phyloP scores from a whole-genome alignment of 2,113 vertebrate species.

The Pholis gunnellus region DNA sequence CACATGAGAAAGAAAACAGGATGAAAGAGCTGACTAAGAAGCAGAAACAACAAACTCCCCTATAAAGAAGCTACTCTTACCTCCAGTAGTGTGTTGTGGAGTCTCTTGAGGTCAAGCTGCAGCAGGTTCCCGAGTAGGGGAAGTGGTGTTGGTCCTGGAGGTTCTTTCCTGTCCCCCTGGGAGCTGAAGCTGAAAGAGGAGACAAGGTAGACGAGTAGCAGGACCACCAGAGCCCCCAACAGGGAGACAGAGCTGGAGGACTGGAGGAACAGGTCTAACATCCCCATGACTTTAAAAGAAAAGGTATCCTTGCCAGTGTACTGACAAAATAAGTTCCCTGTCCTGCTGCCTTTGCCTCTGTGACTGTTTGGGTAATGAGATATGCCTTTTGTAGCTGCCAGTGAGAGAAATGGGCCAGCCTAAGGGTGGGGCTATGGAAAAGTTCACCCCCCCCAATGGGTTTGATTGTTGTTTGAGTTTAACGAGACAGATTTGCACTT shows the following conservation, averaged over 20 bases:
- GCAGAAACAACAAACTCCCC: neutral
- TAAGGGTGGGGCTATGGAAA: neutral
- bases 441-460: too few relatives aligned
- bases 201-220: slow-evolving; percentile 22
- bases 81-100: slow-evolving; percentile 10
- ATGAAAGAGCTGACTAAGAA: neutral
- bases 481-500: too few relatives aligned
- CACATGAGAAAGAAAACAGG: neutral
- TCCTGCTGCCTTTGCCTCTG: neutral
- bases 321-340: neutral
- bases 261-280: slow-evolving; percentile 10
- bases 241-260: neutral
- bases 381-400: neutral
- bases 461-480: too few relatives aligned
- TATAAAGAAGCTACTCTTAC: neutral
- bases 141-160: slow-evolving; percentile 57
- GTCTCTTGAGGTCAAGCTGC: slow-evolving; percentile 51
- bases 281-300: slow-evolving; percentile 12
- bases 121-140: slow-evolving; percentile 55
- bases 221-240: slow-evolving; percentile 20
- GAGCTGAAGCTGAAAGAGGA: slow-evolving; percentile 4
- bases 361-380: neutral
- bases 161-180: neutral
- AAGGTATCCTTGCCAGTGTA: slow-evolving; percentile 17
- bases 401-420: neutral